phyloP scores from a whole-genome alignment of 2,888 invertebrate genomes.

The Hirtodrosophila duncani region DNA sequence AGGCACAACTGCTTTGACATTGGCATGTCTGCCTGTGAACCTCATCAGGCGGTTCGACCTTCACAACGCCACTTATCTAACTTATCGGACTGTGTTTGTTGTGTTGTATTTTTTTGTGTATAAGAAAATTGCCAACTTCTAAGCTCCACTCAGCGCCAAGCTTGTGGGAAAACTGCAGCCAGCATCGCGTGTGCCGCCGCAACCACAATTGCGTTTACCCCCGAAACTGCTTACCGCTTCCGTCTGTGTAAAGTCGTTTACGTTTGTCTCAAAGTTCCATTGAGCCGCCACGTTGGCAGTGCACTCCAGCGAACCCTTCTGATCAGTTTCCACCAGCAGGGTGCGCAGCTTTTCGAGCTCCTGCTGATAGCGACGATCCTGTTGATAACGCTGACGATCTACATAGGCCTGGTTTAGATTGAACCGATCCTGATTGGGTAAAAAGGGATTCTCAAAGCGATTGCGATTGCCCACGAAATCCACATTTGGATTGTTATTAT shows the following conservation, averaged over 20 bases:
- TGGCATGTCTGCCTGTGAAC: constrained; percentile 67
- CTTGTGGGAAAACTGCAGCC: constrained; percentile 34
- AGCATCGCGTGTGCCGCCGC: constrained; percentile 50
- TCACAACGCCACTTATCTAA: constrained; percentile 33
- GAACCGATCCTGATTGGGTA: constrained; percentile 70
- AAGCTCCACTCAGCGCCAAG: constrained; percentile 7
- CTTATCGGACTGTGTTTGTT: constrained; percentile 16
- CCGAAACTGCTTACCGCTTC: constrained; percentile 88
- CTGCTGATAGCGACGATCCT: constrained; percentile 75
- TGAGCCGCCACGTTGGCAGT: constrained; percentile 92
- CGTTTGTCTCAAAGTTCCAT: constrained; percentile 93
- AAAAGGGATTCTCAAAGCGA: constrained; percentile 66
- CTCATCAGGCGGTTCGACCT: constrained; percentile 44
- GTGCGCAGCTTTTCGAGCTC: constrained; percentile 77
- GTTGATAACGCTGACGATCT: constrained; percentile 80
- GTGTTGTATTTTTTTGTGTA: constrained; percentile 12
- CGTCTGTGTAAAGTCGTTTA: constrained; percentile 88
- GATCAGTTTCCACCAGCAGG: constrained; percentile 85
- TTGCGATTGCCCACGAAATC: constrained; percentile 54
- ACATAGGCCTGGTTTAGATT: constrained; percentile 65
- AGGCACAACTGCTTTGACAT: constrained; percentile 59
- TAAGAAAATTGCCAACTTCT: constrained; percentile 30
- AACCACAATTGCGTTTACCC: constrained; percentile 26
- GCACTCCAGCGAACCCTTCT: constrained; percentile 88
- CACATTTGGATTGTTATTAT: constrained; percentile 43